phyloP scores from a whole-genome alignment of 2,888 invertebrate genomes.

The Cenopis cana region DNA sequence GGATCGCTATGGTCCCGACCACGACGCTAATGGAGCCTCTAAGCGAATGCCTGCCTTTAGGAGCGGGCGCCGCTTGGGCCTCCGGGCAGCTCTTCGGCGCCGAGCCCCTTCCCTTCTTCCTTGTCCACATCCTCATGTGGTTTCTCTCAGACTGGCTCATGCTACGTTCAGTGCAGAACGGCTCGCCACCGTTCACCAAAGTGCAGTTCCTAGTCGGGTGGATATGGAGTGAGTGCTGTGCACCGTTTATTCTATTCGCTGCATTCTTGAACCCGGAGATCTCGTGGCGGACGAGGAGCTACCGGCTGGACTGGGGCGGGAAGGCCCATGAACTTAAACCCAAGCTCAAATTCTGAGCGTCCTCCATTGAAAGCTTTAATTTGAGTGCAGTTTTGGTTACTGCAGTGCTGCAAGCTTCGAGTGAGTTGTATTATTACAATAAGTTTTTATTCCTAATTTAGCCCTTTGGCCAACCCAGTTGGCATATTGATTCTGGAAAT shows the following conservation, averaged over 20 bases:
- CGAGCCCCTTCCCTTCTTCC: conserved; percentile 95
- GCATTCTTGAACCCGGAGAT: conserved; percentile 96
- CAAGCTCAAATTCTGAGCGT: conserved; percentile 87
- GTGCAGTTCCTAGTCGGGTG: conserved; percentile 97
- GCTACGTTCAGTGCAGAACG: conserved; percentile 95
- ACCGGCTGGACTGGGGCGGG: conserved; percentile 98
- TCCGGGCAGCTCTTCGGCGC: conserved; percentile 92
- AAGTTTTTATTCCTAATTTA: conserved; percentile 69
- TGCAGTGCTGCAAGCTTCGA: conserved; percentile 39
- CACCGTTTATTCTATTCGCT: conserved; percentile 94
- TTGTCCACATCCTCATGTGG: conserved; percentile 97
- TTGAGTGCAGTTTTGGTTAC: conserved; percentile 58
- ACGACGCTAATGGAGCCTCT: conserved; percentile 97
- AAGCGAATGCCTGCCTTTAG: conserved; percentile 97
- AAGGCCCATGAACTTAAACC: conserved; percentile 94
- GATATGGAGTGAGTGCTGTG: conserved; percentile 96
- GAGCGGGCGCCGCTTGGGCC: conserved; percentile 96
- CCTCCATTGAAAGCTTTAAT: conserved; percentile 74
- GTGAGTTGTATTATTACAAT: conserved; percentile 56
- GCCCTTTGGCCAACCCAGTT: too few species aligned
- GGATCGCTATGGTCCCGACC: conserved; percentile 97
- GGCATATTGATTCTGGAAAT: too few species aligned
- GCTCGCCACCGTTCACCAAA: conserved; percentile 96
- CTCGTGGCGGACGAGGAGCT: conserved; percentile 96
- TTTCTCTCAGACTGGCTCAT: conserved; percentile 98